phyloP scores from a whole-genome alignment of 2,113 vertebrate species.

The Cyanocitta stelleri region DNA sequence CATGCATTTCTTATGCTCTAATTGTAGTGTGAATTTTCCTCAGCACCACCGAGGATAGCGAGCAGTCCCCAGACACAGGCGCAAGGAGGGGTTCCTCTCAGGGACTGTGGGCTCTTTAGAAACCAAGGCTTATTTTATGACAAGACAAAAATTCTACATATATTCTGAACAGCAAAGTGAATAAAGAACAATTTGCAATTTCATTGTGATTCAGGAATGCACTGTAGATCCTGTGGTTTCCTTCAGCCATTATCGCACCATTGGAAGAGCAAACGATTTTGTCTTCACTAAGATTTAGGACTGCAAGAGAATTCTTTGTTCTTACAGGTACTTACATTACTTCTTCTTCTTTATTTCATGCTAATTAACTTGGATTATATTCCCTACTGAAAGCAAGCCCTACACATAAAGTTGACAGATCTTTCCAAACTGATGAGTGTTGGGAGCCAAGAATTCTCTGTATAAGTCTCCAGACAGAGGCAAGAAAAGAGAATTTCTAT shows the following conservation, averaged over 20 bases:
- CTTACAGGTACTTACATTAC: rapidly evolving
- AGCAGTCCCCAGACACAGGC: not conserved
- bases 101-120: not conserved
- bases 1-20: not conserved
- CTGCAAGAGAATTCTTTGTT: not conserved
- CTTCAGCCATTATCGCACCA: not conserved
- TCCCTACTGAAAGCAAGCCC: not conserved
- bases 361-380: not conserved
- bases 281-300: not conserved
- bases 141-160: not conserved
- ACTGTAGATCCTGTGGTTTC: not conserved
- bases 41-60: rapidly evolving
- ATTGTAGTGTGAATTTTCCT: not conserved
- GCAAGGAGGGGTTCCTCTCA: not conserved
- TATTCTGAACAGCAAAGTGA: not conserved
- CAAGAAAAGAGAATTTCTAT: not conserved
- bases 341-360: not conserved
- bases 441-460: not conserved
- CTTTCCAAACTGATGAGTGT: not conserved
- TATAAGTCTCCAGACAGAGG: not conserved
- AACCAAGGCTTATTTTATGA: not conserved
- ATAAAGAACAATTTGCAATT: not conserved
- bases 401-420: not conserved
- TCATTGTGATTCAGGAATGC: not conserved
- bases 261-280: not conserved